phyloP scores from a whole-genome alignment of 2,113 vertebrate genomes.

The Acanthochromis polyacanthus region DNA sequence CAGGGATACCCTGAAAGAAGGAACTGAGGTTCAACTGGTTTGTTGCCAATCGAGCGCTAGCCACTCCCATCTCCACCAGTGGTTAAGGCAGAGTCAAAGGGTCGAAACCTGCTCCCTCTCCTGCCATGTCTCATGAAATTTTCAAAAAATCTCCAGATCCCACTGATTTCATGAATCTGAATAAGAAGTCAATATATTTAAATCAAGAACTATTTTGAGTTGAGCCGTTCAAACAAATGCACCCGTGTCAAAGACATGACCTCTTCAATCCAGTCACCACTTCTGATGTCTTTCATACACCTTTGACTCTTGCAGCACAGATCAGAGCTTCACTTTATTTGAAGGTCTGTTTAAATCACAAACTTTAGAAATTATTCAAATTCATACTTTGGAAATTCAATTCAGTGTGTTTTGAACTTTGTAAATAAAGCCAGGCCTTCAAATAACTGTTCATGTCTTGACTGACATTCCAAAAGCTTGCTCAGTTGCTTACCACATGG shows the following conservation, averaged over 20 bases:
- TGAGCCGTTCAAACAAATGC: not conserved
- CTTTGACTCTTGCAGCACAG: conserved; percentile 66
- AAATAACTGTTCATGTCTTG: conserved; percentile 78
- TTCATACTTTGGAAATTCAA: not conserved
- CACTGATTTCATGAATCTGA: not conserved
- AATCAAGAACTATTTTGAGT: not conserved
- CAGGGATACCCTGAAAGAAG: conserved; percentile 93
- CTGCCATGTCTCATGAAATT: conserved; percentile 55
- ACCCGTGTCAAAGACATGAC: conserved; percentile 46
- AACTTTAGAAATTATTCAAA: conserved; percentile 10
- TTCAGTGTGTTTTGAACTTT: not conserved
- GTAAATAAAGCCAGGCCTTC: conserved; percentile 66
- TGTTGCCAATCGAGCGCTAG: conserved; percentile 71
- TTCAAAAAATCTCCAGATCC: not conserved
- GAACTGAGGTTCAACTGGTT: conserved; percentile 84
- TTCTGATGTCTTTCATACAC: conserved; percentile 29
- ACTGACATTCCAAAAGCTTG: conserved; percentile 70
- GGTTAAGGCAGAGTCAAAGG: conserved; percentile 65
- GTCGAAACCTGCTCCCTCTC: conserved; percentile 47
- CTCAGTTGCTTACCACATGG: conserved; percentile 45
- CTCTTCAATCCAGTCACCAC: conserved; percentile 41
- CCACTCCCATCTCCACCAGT: conserved; percentile 79
- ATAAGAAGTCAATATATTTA: not conserved
- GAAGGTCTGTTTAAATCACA: conserved; percentile 63
- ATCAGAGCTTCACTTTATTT: conserved; percentile 74